phyloP scores from a whole-genome alignment of 2,113 vertebrate species.

The Synodontis membranacea region DNA sequence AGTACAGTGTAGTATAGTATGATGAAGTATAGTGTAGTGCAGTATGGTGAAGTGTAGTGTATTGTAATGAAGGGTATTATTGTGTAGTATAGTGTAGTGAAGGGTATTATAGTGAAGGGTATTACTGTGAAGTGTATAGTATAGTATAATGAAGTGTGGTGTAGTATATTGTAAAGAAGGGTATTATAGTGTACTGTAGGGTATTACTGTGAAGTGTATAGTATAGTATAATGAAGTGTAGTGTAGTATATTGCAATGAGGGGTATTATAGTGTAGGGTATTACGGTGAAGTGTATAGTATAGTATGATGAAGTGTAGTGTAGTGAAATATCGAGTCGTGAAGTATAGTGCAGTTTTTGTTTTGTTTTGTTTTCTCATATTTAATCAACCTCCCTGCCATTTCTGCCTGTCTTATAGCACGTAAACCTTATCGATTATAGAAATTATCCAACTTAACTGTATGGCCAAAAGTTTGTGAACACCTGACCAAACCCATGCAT shows the following conservation, averaged over 20 bases:
- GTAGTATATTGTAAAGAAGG: too few species aligned
- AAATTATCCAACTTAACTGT: too few species aligned
- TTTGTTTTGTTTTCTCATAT: too few species aligned
- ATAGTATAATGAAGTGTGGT: neutral
- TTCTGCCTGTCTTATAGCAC: too few species aligned
- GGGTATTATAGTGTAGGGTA: neutral
- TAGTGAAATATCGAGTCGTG: neutral
- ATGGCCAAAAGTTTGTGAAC: too few species aligned
- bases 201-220: neutral
- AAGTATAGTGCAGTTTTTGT: too few species aligned
- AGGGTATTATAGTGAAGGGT: neutral
- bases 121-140: neutral
- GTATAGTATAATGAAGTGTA: neutral
- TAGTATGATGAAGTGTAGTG: neutral
- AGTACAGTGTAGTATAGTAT: neutral
- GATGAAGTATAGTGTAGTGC: neutral
- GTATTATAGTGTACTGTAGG: too few species aligned
- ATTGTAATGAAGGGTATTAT: neutral
- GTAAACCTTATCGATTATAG: too few species aligned
- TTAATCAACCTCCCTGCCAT: too few species aligned
- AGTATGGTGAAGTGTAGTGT: neutral
- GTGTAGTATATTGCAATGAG: too few species aligned
- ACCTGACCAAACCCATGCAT: too few species aligned
- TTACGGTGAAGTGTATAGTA: neutral
- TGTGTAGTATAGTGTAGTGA: too few species aligned